phyloP scores from a whole-genome alignment of 2,113 vertebrate genomes.

The Heterocephalus glaber region DNA sequence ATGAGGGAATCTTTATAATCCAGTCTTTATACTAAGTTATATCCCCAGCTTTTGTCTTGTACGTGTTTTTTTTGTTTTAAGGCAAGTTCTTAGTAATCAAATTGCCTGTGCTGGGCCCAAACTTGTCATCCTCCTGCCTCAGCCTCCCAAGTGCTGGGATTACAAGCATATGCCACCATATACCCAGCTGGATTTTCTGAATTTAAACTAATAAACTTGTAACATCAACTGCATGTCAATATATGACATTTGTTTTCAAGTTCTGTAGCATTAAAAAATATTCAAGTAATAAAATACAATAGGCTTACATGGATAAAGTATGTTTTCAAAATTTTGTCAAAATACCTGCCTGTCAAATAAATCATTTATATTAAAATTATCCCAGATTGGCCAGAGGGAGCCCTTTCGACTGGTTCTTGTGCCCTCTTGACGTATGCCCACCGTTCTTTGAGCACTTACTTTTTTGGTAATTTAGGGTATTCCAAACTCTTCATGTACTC shows the following conservation, averaged over 20 bases:
- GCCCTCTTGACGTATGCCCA: background rate
- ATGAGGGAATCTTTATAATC: background rate
- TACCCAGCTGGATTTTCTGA: background rate
- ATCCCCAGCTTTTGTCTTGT: background rate
- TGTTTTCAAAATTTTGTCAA: background rate
- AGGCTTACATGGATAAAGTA: background rate
- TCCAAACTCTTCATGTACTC: background rate
- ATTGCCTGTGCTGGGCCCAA: background rate
- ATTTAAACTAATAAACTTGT: conserved; percentile 35
- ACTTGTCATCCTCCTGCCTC: background rate
- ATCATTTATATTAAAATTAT: background rate
- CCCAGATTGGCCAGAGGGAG: background rate
- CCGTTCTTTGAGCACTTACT: background rate
- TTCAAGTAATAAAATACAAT: conserved; percentile 29
- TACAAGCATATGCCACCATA: background rate
- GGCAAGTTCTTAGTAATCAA: background rate
- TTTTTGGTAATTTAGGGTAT: background rate
- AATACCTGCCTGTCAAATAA: background rate
- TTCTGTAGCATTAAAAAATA: background rate
- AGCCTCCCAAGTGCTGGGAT: background rate
- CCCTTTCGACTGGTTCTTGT: background rate
- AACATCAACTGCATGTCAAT: background rate
- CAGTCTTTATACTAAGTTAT: background rate
- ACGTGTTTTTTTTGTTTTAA: background rate
- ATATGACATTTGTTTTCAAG: background rate